These are phyloP conservation scores for Rhopalosiphum maidis DNA, from an alignment of 1,140 invertebrate species.

Conservation along the genomic window DNA sequence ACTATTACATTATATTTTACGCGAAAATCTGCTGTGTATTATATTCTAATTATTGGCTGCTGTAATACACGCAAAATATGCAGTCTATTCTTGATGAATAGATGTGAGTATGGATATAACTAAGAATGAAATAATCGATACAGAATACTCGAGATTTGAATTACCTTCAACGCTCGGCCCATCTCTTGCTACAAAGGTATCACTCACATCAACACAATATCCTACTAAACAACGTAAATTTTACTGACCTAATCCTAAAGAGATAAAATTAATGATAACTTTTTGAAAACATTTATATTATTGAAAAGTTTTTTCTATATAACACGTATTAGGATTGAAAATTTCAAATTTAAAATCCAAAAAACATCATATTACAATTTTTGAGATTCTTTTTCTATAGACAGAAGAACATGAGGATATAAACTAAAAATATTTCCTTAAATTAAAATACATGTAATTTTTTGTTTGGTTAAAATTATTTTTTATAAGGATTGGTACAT, in stretches of 20 bases:
- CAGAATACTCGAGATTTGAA: neutral
- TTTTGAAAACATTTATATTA: too few species aligned
- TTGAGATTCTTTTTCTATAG: too few species aligned
- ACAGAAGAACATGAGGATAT: too few species aligned
- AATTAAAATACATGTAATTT: too few species aligned
- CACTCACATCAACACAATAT: neutral
- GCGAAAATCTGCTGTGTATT: neutral
- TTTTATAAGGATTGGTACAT: too few species aligned
- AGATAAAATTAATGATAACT: too few species aligned
- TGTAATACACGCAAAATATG: neutral
- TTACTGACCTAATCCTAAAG: neutral
- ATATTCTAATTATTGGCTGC: neutral
- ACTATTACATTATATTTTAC: neutral
- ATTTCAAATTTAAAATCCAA: too few species aligned
- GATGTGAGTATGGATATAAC: neutral
- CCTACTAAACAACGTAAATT: neutral
- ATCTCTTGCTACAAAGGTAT: neutral
- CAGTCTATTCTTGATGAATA: neutral
- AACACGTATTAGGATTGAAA: too few species aligned
- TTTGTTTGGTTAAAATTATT: too few species aligned
- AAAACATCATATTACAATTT: too few species aligned
- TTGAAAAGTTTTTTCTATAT: too few species aligned
- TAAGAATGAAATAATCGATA: neutral
- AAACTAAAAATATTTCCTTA: too few species aligned
- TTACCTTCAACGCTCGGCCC: neutral